A percentile compares a stretch with the other conserved stretches of the same genome.
Conservation (phyloP, 92 coral and sea anemone genomes). For the Ricordea florida region DNA sequence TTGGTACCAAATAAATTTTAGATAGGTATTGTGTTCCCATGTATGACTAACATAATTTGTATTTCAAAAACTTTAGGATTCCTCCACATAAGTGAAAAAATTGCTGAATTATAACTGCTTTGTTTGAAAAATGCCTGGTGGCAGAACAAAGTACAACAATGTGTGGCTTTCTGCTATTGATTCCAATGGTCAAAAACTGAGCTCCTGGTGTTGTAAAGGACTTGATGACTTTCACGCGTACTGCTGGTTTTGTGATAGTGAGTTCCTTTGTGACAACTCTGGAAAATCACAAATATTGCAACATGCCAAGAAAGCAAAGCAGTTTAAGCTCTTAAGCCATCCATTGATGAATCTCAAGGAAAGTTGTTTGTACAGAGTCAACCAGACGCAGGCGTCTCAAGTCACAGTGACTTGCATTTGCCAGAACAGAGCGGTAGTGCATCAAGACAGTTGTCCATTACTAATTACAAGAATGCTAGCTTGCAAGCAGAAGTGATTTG, state of each 20-base stretch:
- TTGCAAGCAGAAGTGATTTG: constrained; percentile 26
- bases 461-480: constrained; percentile 32
- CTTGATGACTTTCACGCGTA: constrained; percentile 8
- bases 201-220: constrained; percentile 36
- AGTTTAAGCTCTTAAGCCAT: constrained; percentile 28
- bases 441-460: no score
- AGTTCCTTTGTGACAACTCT: constrained; percentile 41
- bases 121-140: constrained; percentile 27
- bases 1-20: constrained; percentile 22
- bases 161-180: constrained; percentile 36
- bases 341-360: constrained; percentile 23
- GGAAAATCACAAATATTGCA: constrained; percentile 26
- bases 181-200: constrained; percentile 46
- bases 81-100: no score
- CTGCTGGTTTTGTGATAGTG: constrained; percentile 26
- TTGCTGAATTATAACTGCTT: no score
- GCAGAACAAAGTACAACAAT: constrained; percentile 30
- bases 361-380: constrained; percentile 18
- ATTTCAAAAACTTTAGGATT: no score
- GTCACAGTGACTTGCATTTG: constrained; percentile 9
- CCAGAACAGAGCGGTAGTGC: no score
- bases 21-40: background rate
- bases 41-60: no score
- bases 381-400: background rate
- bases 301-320: constrained; percentile 38